phyloP scores from a whole-genome alignment of 2,113 vertebrate species.

The Elephantulus edwardii region DNA sequence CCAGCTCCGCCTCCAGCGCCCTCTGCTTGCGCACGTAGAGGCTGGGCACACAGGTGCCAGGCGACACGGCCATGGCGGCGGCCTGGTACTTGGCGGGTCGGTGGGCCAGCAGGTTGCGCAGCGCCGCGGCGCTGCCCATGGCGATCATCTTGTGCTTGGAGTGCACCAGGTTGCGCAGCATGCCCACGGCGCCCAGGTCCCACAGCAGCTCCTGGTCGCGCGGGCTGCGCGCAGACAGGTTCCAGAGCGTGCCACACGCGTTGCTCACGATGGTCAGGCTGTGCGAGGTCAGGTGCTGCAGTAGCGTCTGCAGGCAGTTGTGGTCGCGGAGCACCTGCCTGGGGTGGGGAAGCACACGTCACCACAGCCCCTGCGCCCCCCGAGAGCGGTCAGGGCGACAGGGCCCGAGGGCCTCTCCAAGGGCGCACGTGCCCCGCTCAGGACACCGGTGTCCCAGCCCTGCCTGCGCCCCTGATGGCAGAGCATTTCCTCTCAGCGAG shows the following conservation, averaged over 20 bases:
- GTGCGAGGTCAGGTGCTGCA: slow-evolving; percentile 97
- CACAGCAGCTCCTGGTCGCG: slow-evolving; percentile 97
- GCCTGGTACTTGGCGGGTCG: slow-evolving; percentile 95
- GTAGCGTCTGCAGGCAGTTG: slow-evolving; percentile 96
- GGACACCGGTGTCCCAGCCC: too few relatives aligned
- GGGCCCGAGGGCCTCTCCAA: too few relatives aligned
- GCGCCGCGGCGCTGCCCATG: slow-evolving; percentile 97
- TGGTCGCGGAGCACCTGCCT: slow-evolving; percentile 97
- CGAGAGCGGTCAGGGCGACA: too few relatives aligned
- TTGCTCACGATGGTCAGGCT: slow-evolving; percentile 99
- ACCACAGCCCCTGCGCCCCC: accelerated
- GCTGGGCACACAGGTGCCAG: slow-evolving; percentile 94
- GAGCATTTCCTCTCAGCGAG: too few relatives aligned
- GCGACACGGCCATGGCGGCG: slow-evolving; percentile 88
- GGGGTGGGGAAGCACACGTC: accelerated
- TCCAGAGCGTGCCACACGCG: slow-evolving; percentile 98
- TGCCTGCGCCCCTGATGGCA: too few relatives aligned
- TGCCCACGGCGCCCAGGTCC: slow-evolving; percentile 97
- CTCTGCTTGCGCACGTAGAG: slow-evolving; percentile 98
- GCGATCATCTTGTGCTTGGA: slow-evolving; percentile 99
- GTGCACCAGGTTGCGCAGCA: slow-evolving; percentile 98
- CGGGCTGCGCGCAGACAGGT: slow-evolving; percentile 93
- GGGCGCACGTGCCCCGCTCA: too few relatives aligned
- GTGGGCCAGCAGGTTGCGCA: slow-evolving; percentile 96
- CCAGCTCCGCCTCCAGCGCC: slow-evolving; percentile 95